A percentile compares a stretch with the other conserved stretches of the same genome.
Conservation (phyloP, 2,113 vertebrate genomes). For the Nanorana parkeri region DNA sequence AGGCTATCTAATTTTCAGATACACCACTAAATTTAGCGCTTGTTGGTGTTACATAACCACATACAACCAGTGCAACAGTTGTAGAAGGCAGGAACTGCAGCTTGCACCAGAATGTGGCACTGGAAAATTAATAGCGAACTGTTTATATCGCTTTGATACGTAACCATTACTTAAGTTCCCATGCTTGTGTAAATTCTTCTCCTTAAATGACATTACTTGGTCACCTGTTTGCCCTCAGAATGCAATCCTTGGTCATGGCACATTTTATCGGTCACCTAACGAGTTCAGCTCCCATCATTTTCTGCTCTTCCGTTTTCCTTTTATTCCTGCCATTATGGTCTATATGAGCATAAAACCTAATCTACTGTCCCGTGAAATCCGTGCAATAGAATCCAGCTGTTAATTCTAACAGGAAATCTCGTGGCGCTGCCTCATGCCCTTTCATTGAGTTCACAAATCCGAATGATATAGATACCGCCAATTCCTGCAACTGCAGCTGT, state of each 20-base stretch:
- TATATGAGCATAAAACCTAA: constrained; percentile 48
- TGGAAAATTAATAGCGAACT: too few species aligned
- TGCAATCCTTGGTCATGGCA: not conserved
- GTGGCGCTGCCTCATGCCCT: constrained; percentile 76
- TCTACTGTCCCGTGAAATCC: constrained; percentile 64
- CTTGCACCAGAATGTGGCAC: too few species aligned
- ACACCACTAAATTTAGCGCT: too few species aligned
- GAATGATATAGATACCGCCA: constrained; percentile 77
- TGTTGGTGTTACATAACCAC: too few species aligned
- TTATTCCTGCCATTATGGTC: constrained; percentile 5
- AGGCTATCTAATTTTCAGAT: too few species aligned
- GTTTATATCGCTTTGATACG: too few species aligned
- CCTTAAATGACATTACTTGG: not conserved
- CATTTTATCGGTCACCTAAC: constrained; percentile 40
- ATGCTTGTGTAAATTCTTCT: too few species aligned
- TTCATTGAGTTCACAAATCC: constrained; percentile 80
- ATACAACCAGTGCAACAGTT: too few species aligned
- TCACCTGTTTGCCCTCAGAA: constrained; percentile 18
- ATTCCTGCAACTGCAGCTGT: constrained; percentile 83
- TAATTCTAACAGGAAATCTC: constrained; percentile 80
- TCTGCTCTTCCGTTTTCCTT: constrained; percentile 53
- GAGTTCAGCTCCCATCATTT: constrained; percentile 57
- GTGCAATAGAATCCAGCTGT: constrained; percentile 69
- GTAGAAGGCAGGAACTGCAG: too few species aligned
- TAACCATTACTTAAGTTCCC: too few species aligned